Base-by-base conservation (phyloP, 2,797 vertebrate genomes). In the Cuniculus paca region DNA sequence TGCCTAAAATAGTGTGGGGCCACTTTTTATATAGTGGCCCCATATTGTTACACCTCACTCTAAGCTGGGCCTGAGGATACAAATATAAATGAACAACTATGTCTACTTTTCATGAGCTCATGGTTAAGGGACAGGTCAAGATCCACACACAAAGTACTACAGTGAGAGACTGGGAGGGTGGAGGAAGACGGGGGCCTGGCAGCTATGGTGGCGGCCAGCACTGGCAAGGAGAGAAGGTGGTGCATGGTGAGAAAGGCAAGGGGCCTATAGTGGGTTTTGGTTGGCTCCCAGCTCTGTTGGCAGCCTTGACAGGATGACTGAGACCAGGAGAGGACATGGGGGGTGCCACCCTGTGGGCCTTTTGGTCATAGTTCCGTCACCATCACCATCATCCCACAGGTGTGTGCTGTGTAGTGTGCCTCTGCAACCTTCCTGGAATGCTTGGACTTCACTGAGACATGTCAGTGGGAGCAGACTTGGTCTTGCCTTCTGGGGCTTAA, bases 401-500 rank as follows among this genome's bases (percentile, higher is more conserved):
- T 39, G 36, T 4, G 56, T 3, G 0, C 12, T 45, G 74, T 52
- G 81, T 88, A 56, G 50, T 95, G 48, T 82, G 39, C 48, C 17
- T 83, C 85, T 72, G 78, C 48, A 75, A 0, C 28, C 5, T 72
- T 94, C 79, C 50, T 63, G 75, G 85, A 92, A 77, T 63, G 74
- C 63, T 20, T 80, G 39, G 70, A 6, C 60, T 58, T 56, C n/a
- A 31, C 3, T 83, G 79, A 95, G 72, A 94, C 56, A 19, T 90
- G 60, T 82, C 95, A 60, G n/a, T 70, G 63, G 74, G 63, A 93
- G 91, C 14, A 84, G 36, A 95, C 31, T 96, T 87, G 60, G 22
- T 94, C 70, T 88, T 96, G 58, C 56, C 24, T n/a, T 85, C 48
- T 72, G 60, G 54, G 20, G 60, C 93, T 95, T 85, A 94, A 96